Evolutionary conservation across 2,113 vertebrate species (phyloP), one percentile per base, ranked within the genome.

Genomic region (Pelobates fuscus): DNA sequence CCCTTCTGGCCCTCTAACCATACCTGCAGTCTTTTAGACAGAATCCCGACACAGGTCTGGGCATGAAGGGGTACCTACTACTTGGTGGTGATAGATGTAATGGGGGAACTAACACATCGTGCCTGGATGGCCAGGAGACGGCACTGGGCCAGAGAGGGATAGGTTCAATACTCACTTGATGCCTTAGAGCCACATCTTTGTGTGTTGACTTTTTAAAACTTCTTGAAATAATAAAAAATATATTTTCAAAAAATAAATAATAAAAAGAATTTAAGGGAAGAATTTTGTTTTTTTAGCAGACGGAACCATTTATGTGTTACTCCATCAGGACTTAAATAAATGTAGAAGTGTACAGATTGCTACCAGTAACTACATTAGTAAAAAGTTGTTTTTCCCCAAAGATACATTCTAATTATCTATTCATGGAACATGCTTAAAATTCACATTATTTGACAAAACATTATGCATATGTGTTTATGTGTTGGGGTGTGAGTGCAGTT

Each of bases 301-400:
- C 58, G 68, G 68, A 70, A 60, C 55, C 68, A 70, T 70, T 70
- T 70, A 70, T 68, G 27, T 70, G 68, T 70, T 32, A 70, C 41
- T 70, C 68, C 68, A 59, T 21, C 23, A 70, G 68, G 68, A 70
- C 68, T 43, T 32, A 59, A 55, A 23, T 70, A 41, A 46, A 60
- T 70, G 55, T 70, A 30, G 30, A 70, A 70, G 27, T 59, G 52
- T 70, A 70, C 59, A 70, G 32, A 70, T 70, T 70, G 57, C 5
- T 52, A 44, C 68, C 43, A 60, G 57, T 26, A 49, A 59, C 52
- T 59, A 60, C 49, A 29, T 59, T 68, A 21, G 30, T 68, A 68
- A 37, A 37, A 6, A 37, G n/a, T n/a, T 37, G 32, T 1, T 60
- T 59, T 55, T 70, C 68, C 58, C 54, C n/a, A n/a, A 59, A 55